Evolutionary conservation across 2,797 vertebrate genomes (phyloP).

Genomic region (Stomatorhinus walkeri): DNA sequence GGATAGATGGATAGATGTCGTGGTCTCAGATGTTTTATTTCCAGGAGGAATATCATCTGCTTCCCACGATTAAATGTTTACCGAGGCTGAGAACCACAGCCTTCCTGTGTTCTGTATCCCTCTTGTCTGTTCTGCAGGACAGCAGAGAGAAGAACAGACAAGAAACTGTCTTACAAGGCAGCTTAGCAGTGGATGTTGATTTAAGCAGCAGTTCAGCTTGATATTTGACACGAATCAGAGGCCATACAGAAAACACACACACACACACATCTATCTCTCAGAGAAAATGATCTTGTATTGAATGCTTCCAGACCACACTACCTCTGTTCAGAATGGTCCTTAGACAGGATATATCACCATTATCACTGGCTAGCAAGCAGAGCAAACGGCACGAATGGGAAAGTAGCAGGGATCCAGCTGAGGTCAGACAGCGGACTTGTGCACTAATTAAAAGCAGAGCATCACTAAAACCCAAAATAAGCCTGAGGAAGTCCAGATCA

Average conservation of each 20-base stretch:
- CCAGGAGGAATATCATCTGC: not conserved
- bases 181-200: not conserved
- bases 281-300: not conserved
- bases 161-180: not conserved
- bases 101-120: not conserved
- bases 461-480: not conserved
- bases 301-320: not conserved
- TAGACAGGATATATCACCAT: constrained; percentile 2
- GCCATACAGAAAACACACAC: not conserved
- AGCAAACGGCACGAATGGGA: not conserved
- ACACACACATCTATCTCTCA: not conserved
- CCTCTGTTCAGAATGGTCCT: not conserved
- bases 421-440: constrained; percentile 5
- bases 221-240: not conserved
- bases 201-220: not conserved
- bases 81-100: not conserved
- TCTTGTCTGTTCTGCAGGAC: not conserved
- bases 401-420: not conserved
- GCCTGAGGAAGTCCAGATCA: constrained; percentile 2
- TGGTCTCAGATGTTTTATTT: not conserved
- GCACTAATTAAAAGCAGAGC: constrained; percentile 12
- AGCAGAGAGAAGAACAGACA: not conserved
- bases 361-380: not conserved
- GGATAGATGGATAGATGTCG: not conserved
- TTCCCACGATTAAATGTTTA: not conserved